phyloP scores from a whole-genome alignment of 2,797 vertebrate species.

The Crenuchus spilurus region DNA sequence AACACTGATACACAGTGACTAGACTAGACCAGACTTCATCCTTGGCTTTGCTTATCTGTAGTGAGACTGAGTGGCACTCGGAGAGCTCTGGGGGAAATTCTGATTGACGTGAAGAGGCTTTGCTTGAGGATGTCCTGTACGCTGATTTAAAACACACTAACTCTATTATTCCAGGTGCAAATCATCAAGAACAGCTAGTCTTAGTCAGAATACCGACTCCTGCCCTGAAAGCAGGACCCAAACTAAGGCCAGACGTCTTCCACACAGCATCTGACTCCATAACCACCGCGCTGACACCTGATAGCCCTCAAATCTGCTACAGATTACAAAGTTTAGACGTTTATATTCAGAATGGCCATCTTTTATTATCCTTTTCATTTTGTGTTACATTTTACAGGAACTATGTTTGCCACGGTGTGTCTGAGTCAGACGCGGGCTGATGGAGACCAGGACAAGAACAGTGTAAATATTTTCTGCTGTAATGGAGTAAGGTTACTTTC shows the following conservation, averaged over 20 bases:
- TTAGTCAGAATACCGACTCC: background rate
- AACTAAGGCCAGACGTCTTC: slow-evolving; percentile 31
- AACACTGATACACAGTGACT: no score
- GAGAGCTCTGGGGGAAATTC: slow-evolving; percentile 3
- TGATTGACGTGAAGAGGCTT: slow-evolving; percentile 1
- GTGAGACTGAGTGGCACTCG: background rate
- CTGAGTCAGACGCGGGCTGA: no score
- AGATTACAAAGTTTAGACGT: slow-evolving; percentile 16
- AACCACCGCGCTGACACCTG: background rate
- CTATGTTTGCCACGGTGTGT: background rate
- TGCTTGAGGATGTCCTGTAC: slow-evolving; percentile 54
- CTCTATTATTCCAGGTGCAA: slow-evolving; percentile 76
- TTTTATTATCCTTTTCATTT: slow-evolving; percentile 6
- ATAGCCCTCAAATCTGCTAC: slow-evolving; percentile 16
- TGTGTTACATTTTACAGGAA: background rate
- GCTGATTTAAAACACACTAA: slow-evolving; percentile 68
- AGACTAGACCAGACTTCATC: no score
- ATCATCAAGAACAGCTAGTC: slow-evolving; percentile 59
- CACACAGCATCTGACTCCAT: slow-evolving; percentile 20
- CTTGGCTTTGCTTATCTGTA: background rate
- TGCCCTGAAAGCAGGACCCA: slow-evolving; percentile 12
- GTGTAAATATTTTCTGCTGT: background rate
- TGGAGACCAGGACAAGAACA: background rate
- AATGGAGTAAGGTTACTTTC: background rate
- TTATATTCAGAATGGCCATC: background rate